A percentile compares a stretch with the other conserved stretches of the same genome.
Evolutionary conservation across 2,888 invertebrate species (phyloP).

Genomic region (Cantharis flavilabris): DNA sequence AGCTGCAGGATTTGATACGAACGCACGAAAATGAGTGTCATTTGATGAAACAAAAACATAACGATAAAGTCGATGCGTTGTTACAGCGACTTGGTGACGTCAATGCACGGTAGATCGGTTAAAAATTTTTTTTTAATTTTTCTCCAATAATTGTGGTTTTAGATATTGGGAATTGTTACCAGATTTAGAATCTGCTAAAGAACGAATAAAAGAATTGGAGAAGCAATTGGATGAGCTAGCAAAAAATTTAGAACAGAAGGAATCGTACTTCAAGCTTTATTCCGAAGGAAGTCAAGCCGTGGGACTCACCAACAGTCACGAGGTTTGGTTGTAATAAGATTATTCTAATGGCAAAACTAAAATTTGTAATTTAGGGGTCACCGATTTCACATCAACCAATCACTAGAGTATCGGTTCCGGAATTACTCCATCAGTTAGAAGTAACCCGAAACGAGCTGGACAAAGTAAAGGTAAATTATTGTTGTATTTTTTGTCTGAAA

Average conservation of each 20-base stretch:
- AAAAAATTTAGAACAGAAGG: slow-evolving; percentile 69
- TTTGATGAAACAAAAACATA: slow-evolving; percentile 76
- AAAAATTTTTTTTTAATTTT: background rate
- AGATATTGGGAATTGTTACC: slow-evolving; percentile 78
- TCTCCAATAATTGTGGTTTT: background rate
- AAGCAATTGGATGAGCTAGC: slow-evolving; percentile 73
- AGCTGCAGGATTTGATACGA: slow-evolving; percentile 74
- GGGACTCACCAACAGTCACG: slow-evolving; percentile 69
- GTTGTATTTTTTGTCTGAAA: slow-evolving; percentile 48
- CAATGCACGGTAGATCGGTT: slow-evolving; percentile 64
- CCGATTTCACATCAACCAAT: slow-evolving; percentile 51
- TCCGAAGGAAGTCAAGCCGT: slow-evolving; percentile 81
- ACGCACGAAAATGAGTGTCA: slow-evolving; percentile 69
- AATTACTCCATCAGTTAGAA: slow-evolving; percentile 80
- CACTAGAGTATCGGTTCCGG: slow-evolving; percentile 76
- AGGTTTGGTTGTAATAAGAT: slow-evolving; percentile 58
- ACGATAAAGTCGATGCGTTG: slow-evolving; percentile 77
- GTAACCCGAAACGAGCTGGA: slow-evolving; percentile 85
- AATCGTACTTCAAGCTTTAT: slow-evolving; percentile 82
- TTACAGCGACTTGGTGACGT: slow-evolving; percentile 75
- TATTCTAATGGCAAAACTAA: background rate
- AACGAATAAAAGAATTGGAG: slow-evolving; percentile 71
- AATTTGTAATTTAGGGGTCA: background rate
- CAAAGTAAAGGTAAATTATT: slow-evolving; percentile 75
- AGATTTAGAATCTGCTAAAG: slow-evolving; percentile 74